phyloP scores from a whole-genome alignment of 2,888 invertebrate genomes.

The Cataglyphis rosenhaueri region DNA sequence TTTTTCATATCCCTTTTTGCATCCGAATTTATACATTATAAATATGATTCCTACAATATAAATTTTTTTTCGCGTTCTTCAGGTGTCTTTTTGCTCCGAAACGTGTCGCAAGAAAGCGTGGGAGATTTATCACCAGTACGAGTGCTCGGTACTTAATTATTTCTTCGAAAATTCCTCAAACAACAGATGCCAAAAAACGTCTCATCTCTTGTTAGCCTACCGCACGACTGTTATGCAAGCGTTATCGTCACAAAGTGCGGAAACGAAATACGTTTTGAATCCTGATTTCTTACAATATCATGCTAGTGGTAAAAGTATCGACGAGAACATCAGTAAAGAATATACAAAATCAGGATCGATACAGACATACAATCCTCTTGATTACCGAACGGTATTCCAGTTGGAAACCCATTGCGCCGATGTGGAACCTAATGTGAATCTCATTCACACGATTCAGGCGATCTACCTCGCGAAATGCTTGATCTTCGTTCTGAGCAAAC shows the following conservation, averaged over 20 bases:
- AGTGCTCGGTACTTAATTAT: slow-evolving; percentile 82
- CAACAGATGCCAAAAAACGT: slow-evolving; percentile 62
- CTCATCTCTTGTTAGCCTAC: slow-evolving; percentile 79
- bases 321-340: slow-evolving; percentile 6
- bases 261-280: slow-evolving; percentile 36
- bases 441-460: slow-evolving; percentile 83
- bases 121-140: slow-evolving; percentile 83
- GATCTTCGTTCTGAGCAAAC: slow-evolving; percentile 72
- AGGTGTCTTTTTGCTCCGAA: slow-evolving; percentile 85
- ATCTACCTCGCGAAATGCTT: slow-evolving; percentile 85
- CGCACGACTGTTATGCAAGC: slow-evolving; percentile 78
- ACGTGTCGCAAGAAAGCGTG: slow-evolving; percentile 81
- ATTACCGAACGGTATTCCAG: slow-evolving; percentile 82
- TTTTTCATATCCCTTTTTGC: background rate
- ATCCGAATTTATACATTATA: background rate
- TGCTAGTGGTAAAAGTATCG: slow-evolving; percentile 26
- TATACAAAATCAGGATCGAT: slow-evolving; percentile 46
- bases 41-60: background rate
- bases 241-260: slow-evolving; percentile 36
- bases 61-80: slow-evolving; percentile 42
- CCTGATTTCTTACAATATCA: slow-evolving; percentile 69
- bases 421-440: slow-evolving; percentile 80
- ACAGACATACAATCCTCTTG: slow-evolving; percentile 75
- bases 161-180: slow-evolving; percentile 74
- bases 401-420: slow-evolving; percentile 82